A percentile compares a stretch with the other conserved stretches of the same genome.
phyloP scores from a whole-genome alignment of 2,797 vertebrate genomes.

The Liparis tanakae region DNA sequence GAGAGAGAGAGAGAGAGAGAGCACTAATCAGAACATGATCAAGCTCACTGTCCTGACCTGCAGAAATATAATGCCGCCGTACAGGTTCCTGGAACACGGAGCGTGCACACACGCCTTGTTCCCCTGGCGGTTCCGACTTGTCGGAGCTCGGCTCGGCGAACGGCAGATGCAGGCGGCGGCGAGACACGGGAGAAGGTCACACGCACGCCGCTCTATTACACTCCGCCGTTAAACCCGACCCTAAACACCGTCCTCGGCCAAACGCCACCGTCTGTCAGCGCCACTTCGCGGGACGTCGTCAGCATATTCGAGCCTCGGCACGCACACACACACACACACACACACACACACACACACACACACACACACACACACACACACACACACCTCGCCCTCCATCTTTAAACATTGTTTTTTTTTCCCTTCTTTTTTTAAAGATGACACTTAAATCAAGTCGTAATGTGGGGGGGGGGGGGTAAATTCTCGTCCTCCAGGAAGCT shows the following conservation, averaged over 20 bases:
- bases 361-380: no score
- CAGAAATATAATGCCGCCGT: constrained; percentile 53
- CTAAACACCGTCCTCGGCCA: constrained; percentile 12
- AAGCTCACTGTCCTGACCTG: constrained; percentile 62
- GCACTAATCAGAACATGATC: constrained; percentile 46
- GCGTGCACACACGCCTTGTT: constrained; percentile 26
- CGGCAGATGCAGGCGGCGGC: constrained; percentile 56
- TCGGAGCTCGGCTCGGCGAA: constrained; percentile 54
- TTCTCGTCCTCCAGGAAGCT: constrained; percentile 35
- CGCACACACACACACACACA: no score
- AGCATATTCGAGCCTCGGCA: constrained; percentile 6
- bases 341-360: no score
- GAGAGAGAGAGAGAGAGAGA: neutral
- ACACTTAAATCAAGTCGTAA: constrained; percentile 29
- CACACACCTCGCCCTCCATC: constrained; percentile 2
- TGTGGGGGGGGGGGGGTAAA: neutral
- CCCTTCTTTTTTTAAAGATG: neutral
- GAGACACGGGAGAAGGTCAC: constrained; percentile 57
- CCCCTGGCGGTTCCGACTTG: constrained; percentile 53
- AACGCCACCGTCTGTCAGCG: constrained; percentile 38
- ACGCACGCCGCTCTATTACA: constrained; percentile 40
- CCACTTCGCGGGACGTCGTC: constrained; percentile 34
- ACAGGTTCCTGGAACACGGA: constrained; percentile 43
- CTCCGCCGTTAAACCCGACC: constrained; percentile 14
- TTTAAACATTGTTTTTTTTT: constrained; percentile 18